Evolutionary conservation across 2,113 vertebrate species (phyloP), one percentile per base, ranked within the genome.

Genomic region (Heteronetta atricapilla): DNA sequence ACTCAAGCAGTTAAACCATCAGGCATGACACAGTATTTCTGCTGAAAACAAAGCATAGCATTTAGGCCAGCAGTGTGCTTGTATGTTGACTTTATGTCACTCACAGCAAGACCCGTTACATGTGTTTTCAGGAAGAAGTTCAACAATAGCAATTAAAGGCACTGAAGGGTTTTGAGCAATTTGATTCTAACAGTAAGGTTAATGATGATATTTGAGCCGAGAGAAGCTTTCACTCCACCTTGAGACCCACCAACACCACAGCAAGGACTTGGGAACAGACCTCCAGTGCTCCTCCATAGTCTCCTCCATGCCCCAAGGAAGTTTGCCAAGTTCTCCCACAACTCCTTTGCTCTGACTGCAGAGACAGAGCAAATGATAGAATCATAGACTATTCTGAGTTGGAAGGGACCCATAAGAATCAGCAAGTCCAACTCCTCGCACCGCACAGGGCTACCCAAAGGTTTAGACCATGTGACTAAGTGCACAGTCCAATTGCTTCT

Each of bases 41-140:
- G 26, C 17, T 67, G 29, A 77, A 56, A 21, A 33, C 0, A 0
- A 18, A 77, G 46, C 11, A 38, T 2, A 12, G 17, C 6, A 21
- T 21, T 59, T 50, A 59, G 60, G 66, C 19, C 64, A 85, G n/a
- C 13, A 63, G 25, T 4, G 14, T 59, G 31, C 26, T 75, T 64
- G 26, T 53, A 3, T 4, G 13, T 13, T 68, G 48, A 8, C 16
- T 92, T 36, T 28, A 14, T 20, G 11, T 48, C 29, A 92, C 34
- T 42, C 44, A 84, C 14, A 38, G 0, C 4, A 59, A 68, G 17
- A 46, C 12, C 16, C 48, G 29, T 7, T n/a, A 29, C 7, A 52
- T 6, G 3, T 58, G 22, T 52, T 31, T 42, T 38, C 18, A 48
- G 25, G n/a, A 48, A 36, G 17, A 86, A 64, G 16, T 63, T 6